Evolutionary conservation across 2,888 invertebrate species (phyloP).

Genomic region (Creontiades dilutus): DNA sequence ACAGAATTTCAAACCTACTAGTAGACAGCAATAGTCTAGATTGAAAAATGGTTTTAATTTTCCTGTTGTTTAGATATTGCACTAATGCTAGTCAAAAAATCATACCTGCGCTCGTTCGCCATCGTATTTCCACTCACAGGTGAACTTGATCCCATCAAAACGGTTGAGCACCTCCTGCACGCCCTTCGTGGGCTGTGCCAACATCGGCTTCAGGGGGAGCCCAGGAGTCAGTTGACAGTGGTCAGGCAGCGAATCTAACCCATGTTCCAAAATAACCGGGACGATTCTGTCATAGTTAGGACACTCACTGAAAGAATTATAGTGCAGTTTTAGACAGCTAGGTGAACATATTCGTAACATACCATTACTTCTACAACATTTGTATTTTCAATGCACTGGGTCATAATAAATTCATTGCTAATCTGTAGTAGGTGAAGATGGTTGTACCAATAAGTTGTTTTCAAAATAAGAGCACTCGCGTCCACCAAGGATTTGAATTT

Average conservation of each 20-base stretch:
- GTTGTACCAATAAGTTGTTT: conserved; percentile 93
- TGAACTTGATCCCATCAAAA: conserved; percentile 92
- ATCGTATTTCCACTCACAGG: conserved; percentile 99
- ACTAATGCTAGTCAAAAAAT: not conserved
- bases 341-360: too few species aligned
- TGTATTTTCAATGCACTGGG: too few species aligned
- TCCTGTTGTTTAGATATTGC: too few species aligned
- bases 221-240: conserved; percentile 94
- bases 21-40: too few species aligned
- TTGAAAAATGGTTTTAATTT: too few species aligned
- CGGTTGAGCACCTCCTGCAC: conserved; percentile 92
- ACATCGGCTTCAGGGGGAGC: conserved; percentile 97
- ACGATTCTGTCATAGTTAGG: conserved; percentile 95
- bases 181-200: conserved; percentile 98
- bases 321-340: too few species aligned
- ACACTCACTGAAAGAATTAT: conserved; percentile 86
- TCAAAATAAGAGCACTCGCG: conserved; percentile 86
- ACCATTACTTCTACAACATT: too few species aligned
- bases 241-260: conserved; percentile 86
- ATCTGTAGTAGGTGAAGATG: too few species aligned
- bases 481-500: conserved; percentile 88
- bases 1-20: too few species aligned
- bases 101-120: conserved; percentile 96
- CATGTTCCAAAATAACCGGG: conserved; percentile 87
- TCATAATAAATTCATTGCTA: too few species aligned